These are phyloP conservation scores for Amphiura filiformis DNA, from an alignment of 35 echinoderm and acorn worm species.

Conservation along the genomic window DNA sequence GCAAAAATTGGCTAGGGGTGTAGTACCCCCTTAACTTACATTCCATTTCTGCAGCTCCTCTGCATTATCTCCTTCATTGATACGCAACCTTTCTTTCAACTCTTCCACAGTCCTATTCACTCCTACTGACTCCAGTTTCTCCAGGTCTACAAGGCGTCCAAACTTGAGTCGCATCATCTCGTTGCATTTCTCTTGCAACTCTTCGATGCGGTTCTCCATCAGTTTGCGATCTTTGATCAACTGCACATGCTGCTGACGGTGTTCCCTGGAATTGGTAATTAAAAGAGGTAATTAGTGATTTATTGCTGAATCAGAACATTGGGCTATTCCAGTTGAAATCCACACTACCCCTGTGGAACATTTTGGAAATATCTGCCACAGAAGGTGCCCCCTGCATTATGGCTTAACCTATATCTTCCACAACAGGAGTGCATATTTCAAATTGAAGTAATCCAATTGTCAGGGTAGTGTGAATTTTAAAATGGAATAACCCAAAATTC, in stretches of 20 bases:
- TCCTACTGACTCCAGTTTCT: slow-evolving; percentile 86
- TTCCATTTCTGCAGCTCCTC: slow-evolving; percentile 81
- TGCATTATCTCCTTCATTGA: slow-evolving; percentile 73
- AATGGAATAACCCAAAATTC: too few species aligned
- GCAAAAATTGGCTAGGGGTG: too few species aligned
- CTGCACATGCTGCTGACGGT: slow-evolving; percentile 90
- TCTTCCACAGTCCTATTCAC: slow-evolving; percentile 98
- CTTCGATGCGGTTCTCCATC: slow-evolving; percentile 84
- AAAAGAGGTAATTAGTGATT: neutral
- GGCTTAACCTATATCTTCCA: too few species aligned
- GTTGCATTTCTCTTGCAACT: slow-evolving; percentile 85
- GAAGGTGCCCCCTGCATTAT: too few species aligned
- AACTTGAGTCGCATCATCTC: slow-evolving; percentile 95
- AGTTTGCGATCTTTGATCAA: slow-evolving; percentile 93
- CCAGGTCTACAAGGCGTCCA: slow-evolving; percentile 94
- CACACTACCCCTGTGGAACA: too few species aligned
- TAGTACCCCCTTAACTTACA: slow-evolving; percentile 53
- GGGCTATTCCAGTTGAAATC: too few species aligned
- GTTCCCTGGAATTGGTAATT: slow-evolving; percentile 53
- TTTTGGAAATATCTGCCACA: too few species aligned
- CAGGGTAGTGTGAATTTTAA: too few species aligned
- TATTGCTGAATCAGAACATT: neutral
- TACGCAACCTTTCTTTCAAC: slow-evolving; percentile 85
- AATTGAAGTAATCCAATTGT: neutral
- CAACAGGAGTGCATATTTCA: too few species aligned